Evolutionary conservation across 2,797 vertebrate species (phyloP).

Genomic region (Argyrosomus regius): DNA sequence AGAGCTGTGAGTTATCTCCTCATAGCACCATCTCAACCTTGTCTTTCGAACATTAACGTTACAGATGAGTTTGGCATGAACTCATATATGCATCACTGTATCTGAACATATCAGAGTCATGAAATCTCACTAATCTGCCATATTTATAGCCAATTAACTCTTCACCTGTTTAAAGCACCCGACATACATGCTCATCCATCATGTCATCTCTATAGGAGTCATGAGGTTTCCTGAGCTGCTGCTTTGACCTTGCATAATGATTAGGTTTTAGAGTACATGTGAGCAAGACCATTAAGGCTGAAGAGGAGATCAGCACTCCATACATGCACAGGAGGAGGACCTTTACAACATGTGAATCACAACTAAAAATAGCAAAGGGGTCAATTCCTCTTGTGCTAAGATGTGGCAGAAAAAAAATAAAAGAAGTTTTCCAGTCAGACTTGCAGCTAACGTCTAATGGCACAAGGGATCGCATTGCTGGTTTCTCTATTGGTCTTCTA

Average conservation of each 20-base stretch:
- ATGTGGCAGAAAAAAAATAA: neutral
- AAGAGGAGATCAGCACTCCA: slow-evolving; percentile 39
- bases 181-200: slow-evolving; percentile 36
- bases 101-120: slow-evolving; percentile 38
- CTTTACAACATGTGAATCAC: slow-evolving; percentile 5
- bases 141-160: slow-evolving; percentile 66
- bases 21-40: slow-evolving; percentile 1
- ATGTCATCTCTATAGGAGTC: slow-evolving; percentile 12
- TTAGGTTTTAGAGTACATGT: slow-evolving; percentile 24
- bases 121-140: slow-evolving; percentile 50
- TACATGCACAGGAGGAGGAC: neutral
- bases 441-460: neutral
- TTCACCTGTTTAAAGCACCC: slow-evolving; percentile 40
- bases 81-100: slow-evolving; percentile 35
- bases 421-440: neutral
- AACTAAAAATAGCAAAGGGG: slow-evolving; percentile 10
- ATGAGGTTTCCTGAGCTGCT: slow-evolving; percentile 11
- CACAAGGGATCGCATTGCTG: neutral
- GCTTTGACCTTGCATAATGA: slow-evolving; percentile 47
- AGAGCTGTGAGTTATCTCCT: slow-evolving; percentile 4
- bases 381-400: neutral
- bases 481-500: neutral
- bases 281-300: slow-evolving; percentile 27
- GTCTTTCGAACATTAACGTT: slow-evolving; percentile 57
- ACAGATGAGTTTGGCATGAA: slow-evolving; percentile 53